Evolutionary conservation across 2,888 invertebrate genomes (phyloP).

Genomic region (Formica aserva): DNA sequence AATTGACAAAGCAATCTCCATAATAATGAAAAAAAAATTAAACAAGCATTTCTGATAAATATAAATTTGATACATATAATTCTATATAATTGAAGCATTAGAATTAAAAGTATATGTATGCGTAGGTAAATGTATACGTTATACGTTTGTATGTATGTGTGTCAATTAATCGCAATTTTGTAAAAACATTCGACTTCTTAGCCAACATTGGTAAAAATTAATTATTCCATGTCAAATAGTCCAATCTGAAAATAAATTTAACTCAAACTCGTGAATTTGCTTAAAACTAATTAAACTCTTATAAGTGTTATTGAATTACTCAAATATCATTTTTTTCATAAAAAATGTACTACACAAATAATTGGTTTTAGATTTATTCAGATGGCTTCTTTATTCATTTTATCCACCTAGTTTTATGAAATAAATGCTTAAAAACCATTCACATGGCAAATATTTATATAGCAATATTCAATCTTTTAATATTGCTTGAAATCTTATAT

Average conservation of each 20-base stretch:
- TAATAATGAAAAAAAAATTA: background rate
- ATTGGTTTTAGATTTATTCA: background rate
- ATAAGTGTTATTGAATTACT: background rate
- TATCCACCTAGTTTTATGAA: background rate
- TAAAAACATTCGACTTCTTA: conserved; percentile 2
- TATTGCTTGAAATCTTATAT: background rate
- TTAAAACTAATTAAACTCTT: background rate
- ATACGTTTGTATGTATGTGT: background rate
- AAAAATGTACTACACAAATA: background rate
- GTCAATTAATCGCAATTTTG: background rate
- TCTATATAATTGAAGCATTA: background rate
- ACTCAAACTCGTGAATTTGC: background rate
- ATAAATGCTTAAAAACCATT: background rate
- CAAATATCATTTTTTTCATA: background rate
- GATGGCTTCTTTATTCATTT: no score
- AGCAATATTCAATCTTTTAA: background rate
- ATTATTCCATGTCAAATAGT: conserved; percentile 4
- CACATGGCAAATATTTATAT: background rate
- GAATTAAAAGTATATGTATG: background rate
- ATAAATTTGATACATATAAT: conserved; percentile 1
- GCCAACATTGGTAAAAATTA: conserved; percentile 1
- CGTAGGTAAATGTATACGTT: background rate
- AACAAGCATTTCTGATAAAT: background rate
- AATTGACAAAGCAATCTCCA: background rate
- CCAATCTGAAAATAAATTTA: background rate